phyloP scores from a whole-genome alignment of 2,113 vertebrate species.

The Anolis sagrei region DNA sequence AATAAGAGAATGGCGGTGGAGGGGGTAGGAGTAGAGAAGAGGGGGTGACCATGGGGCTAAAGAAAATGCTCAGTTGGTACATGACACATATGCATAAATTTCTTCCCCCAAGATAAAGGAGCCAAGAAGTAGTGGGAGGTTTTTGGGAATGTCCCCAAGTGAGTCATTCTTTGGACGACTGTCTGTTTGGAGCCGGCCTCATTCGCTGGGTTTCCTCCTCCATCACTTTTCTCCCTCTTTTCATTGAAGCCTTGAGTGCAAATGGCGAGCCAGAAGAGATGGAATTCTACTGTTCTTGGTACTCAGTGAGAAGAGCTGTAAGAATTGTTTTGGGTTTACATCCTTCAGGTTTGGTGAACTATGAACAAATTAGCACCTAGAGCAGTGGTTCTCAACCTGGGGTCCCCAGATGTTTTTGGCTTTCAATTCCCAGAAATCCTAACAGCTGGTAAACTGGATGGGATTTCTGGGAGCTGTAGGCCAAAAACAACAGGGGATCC shows the following conservation, averaged over 20 bases:
- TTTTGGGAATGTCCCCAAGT: conserved; percentile 48
- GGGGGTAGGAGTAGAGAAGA: not conserved
- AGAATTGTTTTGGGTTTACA: not conserved
- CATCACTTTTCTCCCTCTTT: conserved; percentile 43
- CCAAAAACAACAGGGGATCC: too few relatives aligned
- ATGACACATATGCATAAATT: conserved; percentile 10
- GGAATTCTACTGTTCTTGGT: not conserved
- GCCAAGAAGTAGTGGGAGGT: conserved; percentile 49
- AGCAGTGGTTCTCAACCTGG: too few relatives aligned
- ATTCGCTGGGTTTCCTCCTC: not conserved
- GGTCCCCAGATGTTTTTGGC: too few relatives aligned
- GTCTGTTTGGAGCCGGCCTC: conserved; percentile 17
- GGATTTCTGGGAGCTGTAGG: too few relatives aligned
- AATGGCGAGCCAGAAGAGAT: conserved; percentile 9
- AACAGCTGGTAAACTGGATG: too few relatives aligned
- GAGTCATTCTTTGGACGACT: not conserved
- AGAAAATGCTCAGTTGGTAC: not conserved
- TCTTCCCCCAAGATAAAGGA: conserved; percentile 25
- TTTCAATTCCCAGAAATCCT: too few relatives aligned
- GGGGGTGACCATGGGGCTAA: not conserved
- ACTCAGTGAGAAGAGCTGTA: not conserved
- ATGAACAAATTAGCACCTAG: too few relatives aligned
- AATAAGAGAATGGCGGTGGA: not conserved
- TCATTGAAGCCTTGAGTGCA: not conserved
- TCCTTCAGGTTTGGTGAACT: not conserved